phyloP scores from a whole-genome alignment of 2,797 vertebrate species.

The Sarcophilus harrisii region DNA sequence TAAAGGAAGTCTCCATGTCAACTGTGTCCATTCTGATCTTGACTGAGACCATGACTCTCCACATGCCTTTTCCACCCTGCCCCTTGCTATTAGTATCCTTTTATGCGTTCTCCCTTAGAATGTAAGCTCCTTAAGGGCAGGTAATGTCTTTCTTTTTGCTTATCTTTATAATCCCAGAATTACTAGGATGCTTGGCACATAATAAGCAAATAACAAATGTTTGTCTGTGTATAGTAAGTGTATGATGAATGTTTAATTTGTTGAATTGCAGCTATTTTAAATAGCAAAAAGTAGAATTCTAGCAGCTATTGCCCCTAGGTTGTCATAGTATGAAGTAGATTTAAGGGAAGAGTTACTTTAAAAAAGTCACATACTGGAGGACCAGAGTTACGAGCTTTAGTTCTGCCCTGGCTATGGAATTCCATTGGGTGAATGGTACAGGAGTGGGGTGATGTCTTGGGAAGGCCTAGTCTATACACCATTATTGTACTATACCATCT shows the following conservation, averaged over 20 bases:
- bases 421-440: slow-evolving; percentile 9
- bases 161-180: background rate
- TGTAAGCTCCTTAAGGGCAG: slow-evolving; percentile 12
- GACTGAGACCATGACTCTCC: background rate
- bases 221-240: background rate
- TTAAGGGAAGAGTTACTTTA: background rate
- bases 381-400: background rate
- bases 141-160: background rate
- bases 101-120: background rate
- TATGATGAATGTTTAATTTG: background rate
- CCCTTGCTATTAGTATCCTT: background rate
- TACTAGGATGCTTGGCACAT: background rate
- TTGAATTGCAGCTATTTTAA: slow-evolving; percentile 2
- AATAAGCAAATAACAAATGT: background rate
- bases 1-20: background rate
- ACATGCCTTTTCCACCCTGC: background rate
- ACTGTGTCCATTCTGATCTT: background rate
- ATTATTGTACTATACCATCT: background rate
- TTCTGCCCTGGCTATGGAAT: slow-evolving; percentile 34
- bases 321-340: slow-evolving; percentile 34
- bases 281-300: slow-evolving; percentile 42
- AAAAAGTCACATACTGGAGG: background rate
- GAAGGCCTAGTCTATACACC: background rate
- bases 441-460: background rate
- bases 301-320: slow-evolving; percentile 4